These are phyloP conservation scores for Dryomyza anilis DNA, from an alignment of 2,888 invertebrate species.

Conservation along the genomic window DNA sequence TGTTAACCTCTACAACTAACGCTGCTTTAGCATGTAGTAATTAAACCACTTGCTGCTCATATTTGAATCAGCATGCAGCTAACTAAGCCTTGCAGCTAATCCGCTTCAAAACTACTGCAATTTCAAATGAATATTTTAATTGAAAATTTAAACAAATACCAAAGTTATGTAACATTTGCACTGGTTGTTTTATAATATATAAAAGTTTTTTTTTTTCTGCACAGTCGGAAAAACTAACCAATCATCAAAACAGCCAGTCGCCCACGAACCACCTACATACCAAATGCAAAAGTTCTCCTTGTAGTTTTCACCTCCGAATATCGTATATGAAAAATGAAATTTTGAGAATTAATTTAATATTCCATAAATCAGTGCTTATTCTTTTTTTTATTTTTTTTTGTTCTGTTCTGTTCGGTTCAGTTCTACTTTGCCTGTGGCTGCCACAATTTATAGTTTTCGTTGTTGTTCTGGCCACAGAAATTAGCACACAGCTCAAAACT, in stretches of 20 bases:
- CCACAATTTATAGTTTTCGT: neutral
- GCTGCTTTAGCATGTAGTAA: too few relatives aligned
- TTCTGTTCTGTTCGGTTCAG: neutral
- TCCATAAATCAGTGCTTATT: slow-evolving; percentile 20
- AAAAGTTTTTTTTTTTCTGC: too few relatives aligned
- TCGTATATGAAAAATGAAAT: neutral
- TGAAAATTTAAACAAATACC: neutral
- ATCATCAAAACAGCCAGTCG: too few relatives aligned
- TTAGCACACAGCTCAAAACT: neutral
- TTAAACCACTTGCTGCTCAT: too few relatives aligned
- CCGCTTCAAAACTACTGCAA: neutral
- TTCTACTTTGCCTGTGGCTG: neutral
- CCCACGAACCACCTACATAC: neutral
- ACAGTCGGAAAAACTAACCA: too few relatives aligned
- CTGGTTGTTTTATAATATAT: too few relatives aligned
- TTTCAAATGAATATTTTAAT: neutral
- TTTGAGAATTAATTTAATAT: slow-evolving; percentile 24
- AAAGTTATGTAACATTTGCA: too few relatives aligned
- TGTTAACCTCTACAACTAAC: too few relatives aligned
- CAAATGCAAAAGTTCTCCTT: neutral
- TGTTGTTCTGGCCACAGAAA: slow-evolving; percentile 17
- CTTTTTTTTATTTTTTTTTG: neutral
- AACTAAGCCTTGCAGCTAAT: neutral
- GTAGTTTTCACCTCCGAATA: neutral
- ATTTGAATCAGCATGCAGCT: neutral